A percentile compares a stretch with the other conserved stretches of the same genome.
phyloP scores from a whole-genome alignment of 2,113 vertebrate genomes.

The Arizona elegans region DNA sequence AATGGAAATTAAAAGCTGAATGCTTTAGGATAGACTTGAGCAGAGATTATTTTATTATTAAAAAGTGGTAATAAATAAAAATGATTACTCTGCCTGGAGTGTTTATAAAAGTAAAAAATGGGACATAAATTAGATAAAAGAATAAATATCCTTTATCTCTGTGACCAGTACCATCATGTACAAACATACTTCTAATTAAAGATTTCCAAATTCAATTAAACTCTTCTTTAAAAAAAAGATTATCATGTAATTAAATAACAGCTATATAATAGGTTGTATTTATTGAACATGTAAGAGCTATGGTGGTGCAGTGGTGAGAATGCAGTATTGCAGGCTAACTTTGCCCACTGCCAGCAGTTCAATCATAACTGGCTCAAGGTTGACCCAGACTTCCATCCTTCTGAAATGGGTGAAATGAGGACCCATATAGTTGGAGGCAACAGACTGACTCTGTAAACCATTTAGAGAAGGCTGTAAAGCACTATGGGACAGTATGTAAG shows the following conservation, averaged over 20 bases:
- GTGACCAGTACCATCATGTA: not conserved
- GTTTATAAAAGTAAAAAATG: not conserved
- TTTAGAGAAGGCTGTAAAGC: not conserved
- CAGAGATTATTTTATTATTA: not conserved
- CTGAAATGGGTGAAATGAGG: not conserved
- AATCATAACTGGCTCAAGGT: not conserved
- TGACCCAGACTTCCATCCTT: not conserved
- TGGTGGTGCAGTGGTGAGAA: not conserved
- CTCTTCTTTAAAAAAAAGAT: not conserved
- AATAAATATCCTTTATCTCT: not conserved
- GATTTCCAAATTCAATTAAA: not conserved
- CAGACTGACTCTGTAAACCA: not conserved
- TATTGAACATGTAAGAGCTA: not conserved
- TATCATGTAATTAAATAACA: not conserved
- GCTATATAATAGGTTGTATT: not conserved
- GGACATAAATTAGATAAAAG: not conserved
- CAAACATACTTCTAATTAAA: not conserved
- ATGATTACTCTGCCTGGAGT: not conserved
- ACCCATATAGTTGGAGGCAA: not conserved
- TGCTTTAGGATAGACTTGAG: not conserved
- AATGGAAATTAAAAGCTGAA: not conserved
- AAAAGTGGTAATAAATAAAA: not conserved
- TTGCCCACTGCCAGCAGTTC: not conserved
- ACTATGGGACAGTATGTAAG: no score
- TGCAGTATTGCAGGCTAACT: not conserved